Percentiles rank a stretch among this genome's conserved stretches.
phyloP scores from a whole-genome alignment of 2,888 invertebrate genomes.

The Orchesella flavescens region DNA sequence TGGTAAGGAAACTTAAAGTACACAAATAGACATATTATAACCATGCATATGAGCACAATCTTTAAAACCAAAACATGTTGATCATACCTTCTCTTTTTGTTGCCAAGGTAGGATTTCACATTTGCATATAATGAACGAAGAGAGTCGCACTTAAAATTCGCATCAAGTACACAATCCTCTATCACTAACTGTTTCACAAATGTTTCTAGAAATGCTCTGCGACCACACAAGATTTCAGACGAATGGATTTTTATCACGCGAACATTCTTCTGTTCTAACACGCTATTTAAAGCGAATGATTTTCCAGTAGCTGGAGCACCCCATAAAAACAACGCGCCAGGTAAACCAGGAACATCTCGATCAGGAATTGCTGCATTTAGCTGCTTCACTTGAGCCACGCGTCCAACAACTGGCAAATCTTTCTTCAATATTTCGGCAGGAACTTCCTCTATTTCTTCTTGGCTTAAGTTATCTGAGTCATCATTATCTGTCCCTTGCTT shows the following conservation, averaged over 20 bases:
- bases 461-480: not conserved
- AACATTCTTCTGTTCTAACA: slow-evolving; percentile 3
- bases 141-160: slow-evolving; percentile 36
- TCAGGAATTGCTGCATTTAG: slow-evolving; percentile 2
- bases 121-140: slow-evolving; percentile 32
- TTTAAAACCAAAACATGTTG: too few relatives aligned
- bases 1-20: too few relatives aligned
- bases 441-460: not conserved
- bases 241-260: slow-evolving; percentile 39
- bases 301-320: slow-evolving; percentile 60
- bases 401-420: not conserved
- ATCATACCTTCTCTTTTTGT: not conserved
- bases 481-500: not conserved
- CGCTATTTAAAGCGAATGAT: slow-evolving; percentile 46
- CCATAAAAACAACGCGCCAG: slow-evolving; percentile 56
- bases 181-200: slow-evolving; percentile 56
- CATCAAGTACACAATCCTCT: not conserved
- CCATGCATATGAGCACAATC: too few relatives aligned
- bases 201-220: slow-evolving; percentile 63
- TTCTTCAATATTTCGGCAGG: not conserved
- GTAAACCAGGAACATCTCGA: not conserved
- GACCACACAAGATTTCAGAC: slow-evolving; percentile 58
- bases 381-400: not conserved
- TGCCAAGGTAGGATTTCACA: slow-evolving; percentile 6
- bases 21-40: too few relatives aligned